Base-by-base conservation (phyloP, 2,888 invertebrate genomes). In the Iselma pallidipennis region DNA sequence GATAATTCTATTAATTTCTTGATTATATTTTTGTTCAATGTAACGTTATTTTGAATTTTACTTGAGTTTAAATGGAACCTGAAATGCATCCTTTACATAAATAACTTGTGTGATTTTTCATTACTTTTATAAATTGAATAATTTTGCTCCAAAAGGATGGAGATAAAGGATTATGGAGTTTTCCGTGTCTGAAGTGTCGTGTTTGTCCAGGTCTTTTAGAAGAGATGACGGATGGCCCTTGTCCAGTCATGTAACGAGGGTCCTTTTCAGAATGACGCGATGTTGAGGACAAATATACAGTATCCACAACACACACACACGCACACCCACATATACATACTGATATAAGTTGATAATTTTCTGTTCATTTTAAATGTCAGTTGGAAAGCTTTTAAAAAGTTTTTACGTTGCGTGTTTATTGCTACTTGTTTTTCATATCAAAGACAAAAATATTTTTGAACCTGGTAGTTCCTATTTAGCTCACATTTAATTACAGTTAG, bases 161-260 rank as follows among this genome's bases (percentile, higher is more conserved):
- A 45, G 21, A 45, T 21, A 21, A 21, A 45, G 45, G 45, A 45
- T 45, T 45, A 45, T 45, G 21, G 21, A 21, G 21, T 45, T 45
- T 45, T 45, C 21, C 12, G 45, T 10, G 21, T 3, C 21, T 12
- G 21, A 45, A 45, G 21, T 45, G 45, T 45, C 45, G 21, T 58
- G 51, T 62, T 62, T 62, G 58, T 55, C 26, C 33, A 55, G 50
- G 55, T 55, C 55, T 58, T 55, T 59, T 28, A 57, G 50, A 57
- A 54, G 45, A 57, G 57, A 57, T 57, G 57, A 57, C 57, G 57
- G 49, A 54, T 54, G 49, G 45, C 61, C 57, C 54, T 55, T 51
- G 62, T 62, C 58, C 57, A 42, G 33, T 57, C 45, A 48, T 54
- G 55, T 62, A 58, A 62, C 57, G 49, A 62, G 58, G 62, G 62